These are phyloP conservation scores for Erannis defoliaria DNA, from an alignment of 2,888 invertebrate genomes.

Conservation along the genomic window DNA sequence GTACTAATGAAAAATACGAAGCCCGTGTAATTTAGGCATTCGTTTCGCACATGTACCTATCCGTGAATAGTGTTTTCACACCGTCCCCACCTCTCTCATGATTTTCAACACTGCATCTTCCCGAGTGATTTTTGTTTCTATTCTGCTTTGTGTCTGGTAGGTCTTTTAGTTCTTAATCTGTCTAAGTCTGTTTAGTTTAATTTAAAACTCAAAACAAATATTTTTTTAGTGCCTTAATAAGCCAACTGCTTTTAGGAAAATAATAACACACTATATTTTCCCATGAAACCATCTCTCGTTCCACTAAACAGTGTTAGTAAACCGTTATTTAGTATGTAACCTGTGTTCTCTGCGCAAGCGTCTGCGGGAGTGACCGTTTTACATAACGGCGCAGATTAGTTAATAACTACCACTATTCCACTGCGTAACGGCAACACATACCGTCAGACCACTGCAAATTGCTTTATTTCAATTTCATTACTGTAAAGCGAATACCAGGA, in stretches of 20 bases:
- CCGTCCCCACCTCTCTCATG: no score
- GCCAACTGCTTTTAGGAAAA: conserved; percentile 32
- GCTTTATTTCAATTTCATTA: conserved; percentile 45
- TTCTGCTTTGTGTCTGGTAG: no score
- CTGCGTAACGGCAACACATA: conserved; percentile 47
- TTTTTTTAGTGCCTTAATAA: neutral
- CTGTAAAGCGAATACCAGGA: conserved; percentile 18
- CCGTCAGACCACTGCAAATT: conserved; percentile 43
- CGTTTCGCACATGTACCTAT: no score
- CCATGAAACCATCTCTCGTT: conserved; percentile 12
- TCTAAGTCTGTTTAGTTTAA: no score
- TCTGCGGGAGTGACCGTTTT: conserved; percentile 39
- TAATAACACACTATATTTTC: conserved; percentile 2
- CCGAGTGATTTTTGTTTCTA: no score
- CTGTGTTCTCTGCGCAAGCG: conserved; percentile 8
- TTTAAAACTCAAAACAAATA: no score
- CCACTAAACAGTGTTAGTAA: neutral
- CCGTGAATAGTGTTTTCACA: no score
- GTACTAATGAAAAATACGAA: no score
- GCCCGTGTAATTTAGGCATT: no score
- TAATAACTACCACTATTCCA: conserved; percentile 13
- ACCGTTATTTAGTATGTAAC: conserved; percentile 28
- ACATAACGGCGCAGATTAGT: conserved; percentile 49
- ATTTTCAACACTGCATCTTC: no score
- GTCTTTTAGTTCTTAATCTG: neutral